A percentile compares a stretch with the other conserved stretches of the same genome.
Conservation (phyloP, 2,113 vertebrate genomes). For the Sphaerodactylus townsendi region DNA sequence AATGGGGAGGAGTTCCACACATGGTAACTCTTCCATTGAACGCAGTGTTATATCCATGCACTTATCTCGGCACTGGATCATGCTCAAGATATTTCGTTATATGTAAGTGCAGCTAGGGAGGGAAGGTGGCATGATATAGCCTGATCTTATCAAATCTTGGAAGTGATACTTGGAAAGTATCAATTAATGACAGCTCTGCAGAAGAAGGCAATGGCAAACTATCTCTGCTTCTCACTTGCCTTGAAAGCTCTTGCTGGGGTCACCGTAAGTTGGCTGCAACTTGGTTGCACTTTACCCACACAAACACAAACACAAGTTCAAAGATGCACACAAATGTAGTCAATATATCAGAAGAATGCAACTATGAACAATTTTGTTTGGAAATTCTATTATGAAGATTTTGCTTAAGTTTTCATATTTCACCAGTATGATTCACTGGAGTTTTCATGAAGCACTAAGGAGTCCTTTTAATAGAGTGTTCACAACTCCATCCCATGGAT, state of each 20-base stretch:
- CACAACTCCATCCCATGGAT: neutral
- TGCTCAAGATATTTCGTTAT: constrained; percentile 39
- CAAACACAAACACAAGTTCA: too few species aligned
- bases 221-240: too few species aligned
- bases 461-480: constrained; percentile 60
- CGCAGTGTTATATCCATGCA: neutral
- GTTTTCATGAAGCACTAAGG: constrained; percentile 57
- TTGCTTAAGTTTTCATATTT: constrained; percentile 58
- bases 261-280: too few species aligned
- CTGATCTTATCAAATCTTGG: neutral
- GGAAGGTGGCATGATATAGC: constrained; percentile 13
- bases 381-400: constrained; percentile 31
- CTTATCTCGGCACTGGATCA: neutral
- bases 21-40: neutral
- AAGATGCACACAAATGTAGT: neutral
- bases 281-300: neutral
- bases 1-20: neutral
- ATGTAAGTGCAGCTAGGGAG: constrained; percentile 24
- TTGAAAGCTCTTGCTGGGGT: too few species aligned
- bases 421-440: constrained; percentile 51
- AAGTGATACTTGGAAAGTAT: too few species aligned
- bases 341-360: constrained; percentile 47
- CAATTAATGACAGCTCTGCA: too few species aligned
- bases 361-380: constrained; percentile 53
- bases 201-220: too few species aligned